Conservation (phyloP, 2,113 vertebrate species). For the Tretioscincus oriximinensis region DNA sequence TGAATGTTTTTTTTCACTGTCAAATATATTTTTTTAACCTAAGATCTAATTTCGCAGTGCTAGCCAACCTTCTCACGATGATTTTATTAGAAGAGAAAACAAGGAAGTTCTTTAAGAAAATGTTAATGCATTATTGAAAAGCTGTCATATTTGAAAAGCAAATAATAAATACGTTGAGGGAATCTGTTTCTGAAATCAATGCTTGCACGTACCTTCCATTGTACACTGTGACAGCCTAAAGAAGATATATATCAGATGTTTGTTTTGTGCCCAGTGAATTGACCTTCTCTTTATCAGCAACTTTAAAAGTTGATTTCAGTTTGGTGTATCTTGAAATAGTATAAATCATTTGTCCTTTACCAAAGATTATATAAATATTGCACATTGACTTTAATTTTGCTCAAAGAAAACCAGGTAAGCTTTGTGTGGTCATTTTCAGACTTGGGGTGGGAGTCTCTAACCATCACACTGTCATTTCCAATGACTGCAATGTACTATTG, state of each 20-base stretch:
- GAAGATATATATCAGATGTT: not conserved
- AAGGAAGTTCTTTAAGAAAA: not conserved
- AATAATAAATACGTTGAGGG: not conserved
- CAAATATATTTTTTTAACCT: not conserved
- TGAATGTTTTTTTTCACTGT: not conserved
- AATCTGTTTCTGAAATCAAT: not conserved
- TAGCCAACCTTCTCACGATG: not conserved
- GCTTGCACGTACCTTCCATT: not conserved
- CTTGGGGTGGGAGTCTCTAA: too few relatives aligned
- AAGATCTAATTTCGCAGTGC: not conserved
- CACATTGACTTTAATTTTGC: rapidly evolving
- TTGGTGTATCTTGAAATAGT: too few relatives aligned
- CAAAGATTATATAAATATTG: not conserved
- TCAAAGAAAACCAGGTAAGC: not conserved
- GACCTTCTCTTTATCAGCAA: too few relatives aligned
- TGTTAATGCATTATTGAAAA: not conserved
- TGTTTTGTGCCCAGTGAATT: not conserved
- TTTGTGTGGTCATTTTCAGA: too few relatives aligned
- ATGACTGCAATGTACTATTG: too few relatives aligned
- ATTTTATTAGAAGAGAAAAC: not conserved
- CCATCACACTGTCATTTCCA: too few relatives aligned
- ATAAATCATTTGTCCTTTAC: too few relatives aligned
- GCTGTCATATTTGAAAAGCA: not conserved
- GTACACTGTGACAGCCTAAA: not conserved
- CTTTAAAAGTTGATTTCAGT: too few relatives aligned